Evolutionary conservation across 2,113 vertebrate species (phyloP).

Genomic region (Paracanthobrama guichenoti): DNA sequence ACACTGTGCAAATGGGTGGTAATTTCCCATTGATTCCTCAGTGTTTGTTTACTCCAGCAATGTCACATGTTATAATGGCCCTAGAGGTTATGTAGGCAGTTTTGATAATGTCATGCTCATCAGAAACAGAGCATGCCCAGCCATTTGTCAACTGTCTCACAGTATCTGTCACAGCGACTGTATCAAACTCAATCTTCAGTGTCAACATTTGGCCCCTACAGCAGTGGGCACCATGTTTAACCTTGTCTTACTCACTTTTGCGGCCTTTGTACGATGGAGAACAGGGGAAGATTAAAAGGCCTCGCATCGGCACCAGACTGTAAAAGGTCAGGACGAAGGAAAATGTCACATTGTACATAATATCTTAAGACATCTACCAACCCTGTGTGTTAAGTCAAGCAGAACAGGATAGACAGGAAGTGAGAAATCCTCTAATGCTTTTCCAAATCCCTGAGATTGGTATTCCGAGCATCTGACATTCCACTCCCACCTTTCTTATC

Average conservation of each 20-base stretch:
- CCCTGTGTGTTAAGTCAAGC: constrained; percentile 13
- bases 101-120: constrained; percentile 20
- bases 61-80: background rate
- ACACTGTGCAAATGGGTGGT: background rate
- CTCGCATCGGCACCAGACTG: constrained; percentile 15
- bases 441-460: background rate
- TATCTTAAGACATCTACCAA: constrained; percentile 33
- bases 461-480: background rate
- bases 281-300: constrained; percentile 19
- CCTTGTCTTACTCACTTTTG: background rate
- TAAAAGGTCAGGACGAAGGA: constrained; percentile 38
- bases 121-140: background rate
- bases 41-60: background rate
- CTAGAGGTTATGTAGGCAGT: background rate
- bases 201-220: background rate
- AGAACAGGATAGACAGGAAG: constrained; percentile 9
- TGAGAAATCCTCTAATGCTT: background rate
- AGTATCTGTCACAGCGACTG: constrained; percentile 17
- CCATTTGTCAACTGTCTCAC: constrained; percentile 3
- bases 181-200: constrained; percentile 33
- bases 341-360: constrained; percentile 46
- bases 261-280: constrained; percentile 1
- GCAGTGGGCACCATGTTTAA: constrained; percentile 10
- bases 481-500: constrained; percentile 6
- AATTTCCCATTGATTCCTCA: background rate